phyloP scores from a whole-genome alignment of 1,140 invertebrate genomes.

The Drosophila trapezifrons region DNA sequence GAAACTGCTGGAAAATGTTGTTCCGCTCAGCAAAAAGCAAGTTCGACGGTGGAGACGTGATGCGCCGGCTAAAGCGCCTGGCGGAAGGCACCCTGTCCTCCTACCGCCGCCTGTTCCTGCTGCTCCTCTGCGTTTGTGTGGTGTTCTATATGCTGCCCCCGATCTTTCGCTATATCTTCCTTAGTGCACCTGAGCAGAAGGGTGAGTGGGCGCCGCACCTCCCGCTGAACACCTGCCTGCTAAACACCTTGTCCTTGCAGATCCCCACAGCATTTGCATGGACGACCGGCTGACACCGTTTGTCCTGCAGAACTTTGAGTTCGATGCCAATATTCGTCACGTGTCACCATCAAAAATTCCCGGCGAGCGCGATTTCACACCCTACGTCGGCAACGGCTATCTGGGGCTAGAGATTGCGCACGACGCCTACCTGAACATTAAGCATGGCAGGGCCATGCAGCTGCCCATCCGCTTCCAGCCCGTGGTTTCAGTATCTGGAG shows the following conservation, averaged over 20 bases:
- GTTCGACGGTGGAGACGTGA: constrained; percentile 84
- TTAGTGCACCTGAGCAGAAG: constrained; percentile 81
- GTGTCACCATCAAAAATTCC: constrained; percentile 83
- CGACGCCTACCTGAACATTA: constrained; percentile 88
- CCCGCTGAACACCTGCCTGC: no score
- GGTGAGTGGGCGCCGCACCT: constrained; percentile 67
- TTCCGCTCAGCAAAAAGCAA: constrained; percentile 83
- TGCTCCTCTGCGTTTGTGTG: constrained; percentile 86
- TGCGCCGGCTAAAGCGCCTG: constrained; percentile 86
- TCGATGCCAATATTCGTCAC: constrained; percentile 89
- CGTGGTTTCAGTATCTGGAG: constrained; percentile 86
- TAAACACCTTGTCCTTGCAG: constrained; percentile 62
- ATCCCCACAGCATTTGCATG: constrained; percentile 87
- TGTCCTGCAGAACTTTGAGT: constrained; percentile 86
- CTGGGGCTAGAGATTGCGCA: constrained; percentile 88
- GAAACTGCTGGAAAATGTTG: constrained; percentile 62
- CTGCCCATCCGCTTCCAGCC: constrained; percentile 90
- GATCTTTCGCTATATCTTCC: constrained; percentile 87
- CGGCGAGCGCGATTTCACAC: constrained; percentile 87
- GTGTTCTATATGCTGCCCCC: constrained; percentile 88
- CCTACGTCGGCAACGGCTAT: constrained; percentile 92
- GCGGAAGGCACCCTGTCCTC: constrained; percentile 87
- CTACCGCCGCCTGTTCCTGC: constrained; percentile 87
- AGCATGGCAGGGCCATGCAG: constrained; percentile 89
- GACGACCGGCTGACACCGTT: constrained; percentile 87